phyloP scores from a whole-genome alignment of 1,140 invertebrate genomes.

The Rhagoletis zephyria region DNA sequence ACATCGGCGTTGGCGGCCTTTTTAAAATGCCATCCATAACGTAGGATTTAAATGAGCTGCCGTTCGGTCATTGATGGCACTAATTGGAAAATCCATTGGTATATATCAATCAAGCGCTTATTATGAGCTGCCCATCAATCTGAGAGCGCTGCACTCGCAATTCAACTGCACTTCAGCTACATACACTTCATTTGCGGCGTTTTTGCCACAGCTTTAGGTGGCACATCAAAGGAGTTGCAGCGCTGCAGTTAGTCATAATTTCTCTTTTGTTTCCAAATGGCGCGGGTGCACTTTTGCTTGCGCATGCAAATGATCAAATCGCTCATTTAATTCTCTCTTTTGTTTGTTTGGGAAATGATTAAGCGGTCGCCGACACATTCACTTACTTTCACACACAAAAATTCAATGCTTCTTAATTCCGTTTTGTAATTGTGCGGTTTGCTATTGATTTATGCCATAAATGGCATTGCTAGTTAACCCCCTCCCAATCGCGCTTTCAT shows the following conservation, averaged over 20 bases:
- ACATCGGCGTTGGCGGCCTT: background rate
- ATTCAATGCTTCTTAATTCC: background rate
- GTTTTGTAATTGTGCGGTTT: constrained; percentile 38
- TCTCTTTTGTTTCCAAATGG: background rate
- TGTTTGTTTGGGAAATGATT: background rate
- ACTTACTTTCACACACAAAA: background rate
- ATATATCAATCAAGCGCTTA: constrained; percentile 41
- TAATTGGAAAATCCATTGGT: constrained; percentile 50
- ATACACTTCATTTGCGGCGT: background rate
- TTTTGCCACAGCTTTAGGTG: background rate
- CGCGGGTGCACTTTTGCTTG: background rate
- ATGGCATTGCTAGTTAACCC: background rate
- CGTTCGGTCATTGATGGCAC: constrained; percentile 39
- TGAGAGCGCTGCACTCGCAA: background rate
- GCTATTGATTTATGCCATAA: constrained; percentile 40
- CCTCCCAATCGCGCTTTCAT: background rate
- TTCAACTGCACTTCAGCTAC: background rate
- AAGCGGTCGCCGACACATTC: background rate
- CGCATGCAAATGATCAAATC: background rate
- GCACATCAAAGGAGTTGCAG: constrained; percentile 28
- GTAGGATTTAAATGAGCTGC: constrained; percentile 52
- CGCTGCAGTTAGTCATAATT: constrained; percentile 3
- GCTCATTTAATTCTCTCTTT: background rate
- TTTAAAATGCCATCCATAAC: constrained; percentile 54
- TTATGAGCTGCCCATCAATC: constrained; percentile 41